phyloP scores from a whole-genome alignment of 1,140 invertebrate genomes.

The Pentalonia nigronervosa region DNA sequence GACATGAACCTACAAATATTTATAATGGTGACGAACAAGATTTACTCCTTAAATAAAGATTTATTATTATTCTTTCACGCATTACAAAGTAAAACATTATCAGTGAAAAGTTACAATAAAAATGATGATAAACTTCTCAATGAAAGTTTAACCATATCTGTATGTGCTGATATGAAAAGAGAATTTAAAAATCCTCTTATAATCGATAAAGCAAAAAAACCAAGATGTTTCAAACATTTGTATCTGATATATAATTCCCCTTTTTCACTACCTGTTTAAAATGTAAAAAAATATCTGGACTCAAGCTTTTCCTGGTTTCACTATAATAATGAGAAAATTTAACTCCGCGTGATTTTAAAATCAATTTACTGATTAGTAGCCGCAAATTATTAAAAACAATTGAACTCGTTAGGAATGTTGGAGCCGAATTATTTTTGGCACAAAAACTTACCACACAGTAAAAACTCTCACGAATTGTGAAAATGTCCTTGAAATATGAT shows the following conservation, averaged over 20 bases:
- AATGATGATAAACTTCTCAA: background rate
- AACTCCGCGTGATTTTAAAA: background rate
- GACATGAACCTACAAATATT: background rate
- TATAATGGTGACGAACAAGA: background rate
- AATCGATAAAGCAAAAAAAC: background rate
- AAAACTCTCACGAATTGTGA: no score
- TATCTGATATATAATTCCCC: background rate
- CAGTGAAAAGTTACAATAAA: background rate
- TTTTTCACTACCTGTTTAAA: no score
- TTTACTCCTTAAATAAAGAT: no score
- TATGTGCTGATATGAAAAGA: background rate
- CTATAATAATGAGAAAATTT: background rate
- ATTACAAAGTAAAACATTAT: background rate
- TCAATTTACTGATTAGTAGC: background rate
- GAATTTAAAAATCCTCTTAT: background rate
- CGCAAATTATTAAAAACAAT: background rate
- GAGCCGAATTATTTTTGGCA: background rate
- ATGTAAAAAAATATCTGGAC: no score
- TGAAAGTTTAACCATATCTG: background rate
- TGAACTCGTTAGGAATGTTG: background rate
- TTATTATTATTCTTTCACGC: background rate
- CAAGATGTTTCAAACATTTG: background rate
- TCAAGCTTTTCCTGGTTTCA: background rate
- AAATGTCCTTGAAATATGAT: no score
- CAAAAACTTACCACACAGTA: background rate